Percentiles rank a stretch among this genome's conserved stretches.
Evolutionary conservation across 2,888 invertebrate species (phyloP).

Genomic region (Patella pellucida): DNA sequence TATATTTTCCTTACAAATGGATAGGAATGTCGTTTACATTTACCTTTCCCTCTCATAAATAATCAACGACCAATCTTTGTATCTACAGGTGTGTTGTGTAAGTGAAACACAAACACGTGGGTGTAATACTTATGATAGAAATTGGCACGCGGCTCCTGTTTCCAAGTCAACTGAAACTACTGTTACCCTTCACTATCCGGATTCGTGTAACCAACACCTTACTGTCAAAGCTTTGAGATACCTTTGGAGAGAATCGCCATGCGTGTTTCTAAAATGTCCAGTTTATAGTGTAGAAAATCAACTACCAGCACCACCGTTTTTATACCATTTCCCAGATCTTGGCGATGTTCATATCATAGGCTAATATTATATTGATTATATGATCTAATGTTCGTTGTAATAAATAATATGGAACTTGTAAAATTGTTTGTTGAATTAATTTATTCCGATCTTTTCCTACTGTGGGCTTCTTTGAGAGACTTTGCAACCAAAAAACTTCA

Average conservation of each 20-base stretch:
- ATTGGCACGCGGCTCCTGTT: not conserved
- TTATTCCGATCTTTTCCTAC: no score
- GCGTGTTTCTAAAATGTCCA: slow-evolving; percentile 16
- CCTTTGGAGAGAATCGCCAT: slow-evolving; percentile 18
- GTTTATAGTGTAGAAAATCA: slow-evolving; percentile 13
- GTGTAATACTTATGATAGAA: not conserved
- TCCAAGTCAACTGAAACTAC: not conserved
- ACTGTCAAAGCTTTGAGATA: slow-evolving; percentile 8
- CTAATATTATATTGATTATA: no score
- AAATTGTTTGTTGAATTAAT: no score
- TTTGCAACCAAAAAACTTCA: no score
- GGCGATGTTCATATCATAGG: no score
- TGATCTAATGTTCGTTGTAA: no score
- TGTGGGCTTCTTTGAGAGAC: no score
- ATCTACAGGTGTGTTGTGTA: not conserved
- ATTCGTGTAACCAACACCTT: not conserved
- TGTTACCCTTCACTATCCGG: not conserved
- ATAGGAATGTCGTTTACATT: no score
- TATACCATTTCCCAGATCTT: slow-evolving; percentile 14
- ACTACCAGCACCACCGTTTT: slow-evolving; percentile 7
- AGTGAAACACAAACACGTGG: not conserved
- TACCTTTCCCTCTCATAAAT: no score
- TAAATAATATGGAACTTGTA: no score
- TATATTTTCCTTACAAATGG: no score
- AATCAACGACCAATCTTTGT: not conserved